phyloP scores from a whole-genome alignment of 1,140 invertebrate species.

The Hesperophylax magnus region DNA sequence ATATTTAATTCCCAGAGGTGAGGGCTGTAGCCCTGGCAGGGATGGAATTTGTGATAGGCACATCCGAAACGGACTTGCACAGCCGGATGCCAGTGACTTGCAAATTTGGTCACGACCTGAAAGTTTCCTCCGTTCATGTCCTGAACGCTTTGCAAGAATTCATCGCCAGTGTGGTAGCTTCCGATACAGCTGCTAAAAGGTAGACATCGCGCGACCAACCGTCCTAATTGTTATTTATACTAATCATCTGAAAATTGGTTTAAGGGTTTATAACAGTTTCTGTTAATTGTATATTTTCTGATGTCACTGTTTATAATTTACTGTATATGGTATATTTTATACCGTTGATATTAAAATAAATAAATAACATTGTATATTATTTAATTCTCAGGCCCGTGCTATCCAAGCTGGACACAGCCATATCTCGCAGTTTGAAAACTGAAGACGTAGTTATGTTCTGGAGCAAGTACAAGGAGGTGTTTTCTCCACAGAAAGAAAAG shows the following conservation, averaged over 20 bases:
- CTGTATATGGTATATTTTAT: too few relatives aligned
- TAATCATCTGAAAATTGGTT: too few relatives aligned
- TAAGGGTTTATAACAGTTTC: too few relatives aligned
- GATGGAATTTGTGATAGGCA: background rate
- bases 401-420: constrained; percentile 55
- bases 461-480: constrained; percentile 65
- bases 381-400: background rate
- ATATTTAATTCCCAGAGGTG: background rate
- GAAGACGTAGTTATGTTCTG: constrained; percentile 71
- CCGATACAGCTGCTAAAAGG: constrained; percentile 19
- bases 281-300: too few relatives aligned
- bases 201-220: background rate
- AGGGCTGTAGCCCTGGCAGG: background rate
- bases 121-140: constrained; percentile 72
- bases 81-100: constrained; percentile 31
- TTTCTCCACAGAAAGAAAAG: constrained; percentile 65
- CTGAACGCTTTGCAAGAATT: constrained; percentile 72
- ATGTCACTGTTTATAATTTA: too few relatives aligned
- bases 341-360: too few relatives aligned
- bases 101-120: constrained; percentile 65
- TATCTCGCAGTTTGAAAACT: constrained; percentile 67
- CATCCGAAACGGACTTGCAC: background rate
- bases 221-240: too few relatives aligned
- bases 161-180: constrained; percentile 58
- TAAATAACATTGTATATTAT: too few relatives aligned